phyloP scores from a whole-genome alignment of 2,113 vertebrate species.

The Aphelocoma coerulescens region DNA sequence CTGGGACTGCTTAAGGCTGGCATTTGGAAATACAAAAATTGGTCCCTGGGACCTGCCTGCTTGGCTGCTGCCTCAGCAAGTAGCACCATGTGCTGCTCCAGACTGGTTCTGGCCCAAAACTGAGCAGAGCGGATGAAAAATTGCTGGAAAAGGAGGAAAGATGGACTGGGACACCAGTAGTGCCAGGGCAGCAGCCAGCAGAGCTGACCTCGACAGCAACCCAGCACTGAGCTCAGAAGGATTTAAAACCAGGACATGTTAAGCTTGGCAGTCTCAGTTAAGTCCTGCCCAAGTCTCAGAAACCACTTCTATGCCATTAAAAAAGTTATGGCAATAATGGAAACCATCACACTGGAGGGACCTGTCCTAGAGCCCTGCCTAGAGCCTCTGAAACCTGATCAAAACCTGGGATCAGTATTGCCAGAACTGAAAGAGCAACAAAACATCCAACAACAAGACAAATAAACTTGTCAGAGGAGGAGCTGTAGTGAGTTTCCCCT shows the following conservation, averaged over 20 bases:
- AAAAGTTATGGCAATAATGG: background rate
- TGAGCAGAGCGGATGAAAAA: accelerated
- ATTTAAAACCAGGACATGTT: background rate
- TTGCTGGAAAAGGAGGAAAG: background rate
- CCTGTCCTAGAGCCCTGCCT: background rate
- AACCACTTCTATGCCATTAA: background rate
- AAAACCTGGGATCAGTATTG: background rate
- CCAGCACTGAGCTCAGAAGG: background rate
- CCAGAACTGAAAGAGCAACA: background rate
- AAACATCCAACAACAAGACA: background rate
- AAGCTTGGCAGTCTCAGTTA: background rate
- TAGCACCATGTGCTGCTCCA: background rate
- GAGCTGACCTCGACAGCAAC: background rate
- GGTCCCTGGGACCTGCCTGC: background rate
- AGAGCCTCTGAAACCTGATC: background rate
- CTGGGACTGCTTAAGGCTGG: background rate
- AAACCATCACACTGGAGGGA: background rate
- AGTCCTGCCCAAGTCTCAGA: background rate
- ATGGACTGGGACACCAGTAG: background rate
- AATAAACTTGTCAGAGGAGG: background rate
- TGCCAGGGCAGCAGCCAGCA: background rate
- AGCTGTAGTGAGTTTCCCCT: background rate
- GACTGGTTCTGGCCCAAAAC: background rate
- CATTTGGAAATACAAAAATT: background rate
- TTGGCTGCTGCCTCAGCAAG: background rate